Base-by-base conservation (phyloP, 2,113 vertebrate species). In the Chelonoidis abingdonii region DNA sequence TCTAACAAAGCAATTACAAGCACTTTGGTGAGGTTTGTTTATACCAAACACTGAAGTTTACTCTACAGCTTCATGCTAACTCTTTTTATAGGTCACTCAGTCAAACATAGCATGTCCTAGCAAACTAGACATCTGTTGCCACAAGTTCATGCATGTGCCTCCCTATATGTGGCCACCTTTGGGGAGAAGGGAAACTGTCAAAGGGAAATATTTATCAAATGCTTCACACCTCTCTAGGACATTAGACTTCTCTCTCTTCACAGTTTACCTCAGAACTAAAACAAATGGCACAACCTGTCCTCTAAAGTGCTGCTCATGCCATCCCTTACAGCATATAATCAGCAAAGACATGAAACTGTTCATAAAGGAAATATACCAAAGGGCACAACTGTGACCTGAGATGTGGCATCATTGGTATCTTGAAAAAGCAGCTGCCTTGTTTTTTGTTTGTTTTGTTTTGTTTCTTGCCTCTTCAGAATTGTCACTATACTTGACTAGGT, bases 21-120 rank as follows among this genome's bases (percentile, higher is more conserved):
- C 93, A 92, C 90, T 94, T 93, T n/a, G 62, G 52, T 78, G 87
- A 96, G 54, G 83, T 94, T 93, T 97, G 96, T 97, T 97, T 97
- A 92, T 79, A 96, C 80, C 91, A 96, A 97, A 96, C 89, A 96
- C 44, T 13, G 19, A 86, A 83, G 57, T 94, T 97, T 96, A 83
- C 79, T 97, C 84, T 93, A 69, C 96, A 97, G 62, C 76, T 54
- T 87, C 84, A 47, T 27, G 90, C 89, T 95, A 96, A 92, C 62
- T 92, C 50, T 90, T 82, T 89, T 89, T 94, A 78, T 29, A 80
- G 86, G 27, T 44, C 11, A 57, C 87, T 95, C 82, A 8, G 6
- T 95, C 90, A 93, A 96, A 96, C 86, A 57, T 57, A 62, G 83
- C 94, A 95, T 2, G 0, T 80, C 59, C 59, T 83, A 91, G 95